phyloP scores from a whole-genome alignment of 1,140 invertebrate species.

The Trichomalopsis sarcophagae region DNA sequence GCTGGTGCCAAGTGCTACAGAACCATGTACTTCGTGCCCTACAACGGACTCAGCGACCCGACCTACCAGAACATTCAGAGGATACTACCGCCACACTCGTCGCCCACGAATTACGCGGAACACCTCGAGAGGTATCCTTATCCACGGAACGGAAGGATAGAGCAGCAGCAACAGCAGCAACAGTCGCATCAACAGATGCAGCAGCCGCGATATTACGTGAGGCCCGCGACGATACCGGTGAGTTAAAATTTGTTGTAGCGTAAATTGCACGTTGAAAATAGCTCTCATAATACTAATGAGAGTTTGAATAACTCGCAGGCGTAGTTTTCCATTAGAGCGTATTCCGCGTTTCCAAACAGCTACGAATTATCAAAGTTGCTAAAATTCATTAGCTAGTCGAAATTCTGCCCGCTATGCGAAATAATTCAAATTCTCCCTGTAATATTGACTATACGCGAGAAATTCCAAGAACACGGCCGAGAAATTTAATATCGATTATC shows the following conservation, averaged over 20 bases:
- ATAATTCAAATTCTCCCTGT: too few relatives aligned
- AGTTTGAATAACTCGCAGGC: too few relatives aligned
- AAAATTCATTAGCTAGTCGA: too few relatives aligned
- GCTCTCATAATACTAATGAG: too few relatives aligned
- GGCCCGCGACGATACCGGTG: constrained; percentile 48
- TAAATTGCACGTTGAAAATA: too few relatives aligned
- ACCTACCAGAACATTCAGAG: constrained; percentile 73
- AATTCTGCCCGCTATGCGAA: too few relatives aligned
- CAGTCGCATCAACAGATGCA: constrained; percentile 54
- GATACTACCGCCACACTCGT: constrained; percentile 68
- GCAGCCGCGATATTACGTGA: constrained; percentile 61
- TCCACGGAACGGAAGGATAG: constrained; percentile 59
- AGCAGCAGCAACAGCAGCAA: constrained; percentile 56
- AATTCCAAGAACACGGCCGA: too few relatives aligned
- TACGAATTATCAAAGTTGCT: too few relatives aligned
- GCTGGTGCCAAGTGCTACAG: constrained; percentile 68
- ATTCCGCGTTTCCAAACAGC: too few relatives aligned
- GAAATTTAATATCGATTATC: too few relatives aligned
- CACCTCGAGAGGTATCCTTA: constrained; percentile 72
- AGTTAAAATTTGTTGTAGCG: background rate
- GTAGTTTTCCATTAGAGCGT: too few relatives aligned
- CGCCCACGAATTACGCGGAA: constrained; percentile 67
- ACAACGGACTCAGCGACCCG: constrained; percentile 76
- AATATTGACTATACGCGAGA: too few relatives aligned
- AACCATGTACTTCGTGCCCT: constrained; percentile 86